Base-by-base conservation (phyloP, 2,888 invertebrate species). In the Cryptocephalus moraei region DNA sequence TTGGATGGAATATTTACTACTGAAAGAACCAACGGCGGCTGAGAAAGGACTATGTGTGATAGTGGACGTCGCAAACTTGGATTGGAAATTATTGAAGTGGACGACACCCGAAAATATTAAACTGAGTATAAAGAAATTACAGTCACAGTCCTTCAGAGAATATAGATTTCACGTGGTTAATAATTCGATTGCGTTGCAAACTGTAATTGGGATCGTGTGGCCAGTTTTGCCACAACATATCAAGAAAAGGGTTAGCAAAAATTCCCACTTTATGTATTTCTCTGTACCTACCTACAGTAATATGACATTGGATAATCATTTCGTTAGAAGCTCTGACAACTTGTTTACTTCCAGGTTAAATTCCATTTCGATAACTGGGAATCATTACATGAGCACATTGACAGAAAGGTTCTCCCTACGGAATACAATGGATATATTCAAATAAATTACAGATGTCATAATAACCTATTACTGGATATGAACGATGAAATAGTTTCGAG, bases 401-500 rank as follows among this genome's bases (percentile, higher is more conserved):
- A 69, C 36, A 74, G 73, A 3, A 66, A 69, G 36, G 65, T 66
- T 54, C 62, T 78, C 50, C 77, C 78, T 9, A 66, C 68, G 54
- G 71, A 67, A 51, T 84, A 84, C 58, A 83, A 83, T 0, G 84
- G 85, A 0, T 67, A 65, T 9, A 47, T 36, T 8, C 44, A 50
- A 9, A 50, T 61, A 36, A 57, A 60, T 39, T 60, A 56, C 36
- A 46, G 58, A 8, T 47, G 58, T 34, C 44, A 58, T 38, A 57
- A 59, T 39, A 49, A 57, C 41, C 47, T 57, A 39, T 47, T 66
- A 32, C 53, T 59, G 14, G 57, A 56, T 8, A 55, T 57, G 49
- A 56, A 58, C 34, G 52, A 56, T 13, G 50, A 58, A 49, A 55
- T 65, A 44, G 50, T 43, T 9, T 53, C 59, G 41, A 64, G 55